A percentile compares a stretch with the other conserved stretches of the same genome.
Conservation (phyloP, 2,113 vertebrate species). For the Elephas maximus region DNA sequence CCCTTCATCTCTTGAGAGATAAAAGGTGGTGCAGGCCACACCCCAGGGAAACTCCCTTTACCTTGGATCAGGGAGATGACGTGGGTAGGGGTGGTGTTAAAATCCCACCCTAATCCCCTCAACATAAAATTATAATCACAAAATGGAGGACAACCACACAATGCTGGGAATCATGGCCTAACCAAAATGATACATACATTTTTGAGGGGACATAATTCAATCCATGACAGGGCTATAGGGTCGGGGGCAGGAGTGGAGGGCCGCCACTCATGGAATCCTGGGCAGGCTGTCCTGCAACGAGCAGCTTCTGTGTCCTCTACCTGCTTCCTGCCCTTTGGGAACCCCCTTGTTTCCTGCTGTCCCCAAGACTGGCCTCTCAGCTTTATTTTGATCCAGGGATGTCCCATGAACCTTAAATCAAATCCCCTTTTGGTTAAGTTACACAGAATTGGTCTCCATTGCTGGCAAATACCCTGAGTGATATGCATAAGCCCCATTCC, state of each 20-base stretch:
- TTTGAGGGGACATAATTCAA: no score
- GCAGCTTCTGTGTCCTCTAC: not conserved
- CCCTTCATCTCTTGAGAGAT: no score
- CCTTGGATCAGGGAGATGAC: no score
- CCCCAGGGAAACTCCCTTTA: no score
- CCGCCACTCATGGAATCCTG: not conserved
- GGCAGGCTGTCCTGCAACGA: not conserved
- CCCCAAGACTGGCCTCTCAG: not conserved
- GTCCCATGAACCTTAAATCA: not conserved
- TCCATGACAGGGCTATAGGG: no score
- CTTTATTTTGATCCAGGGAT: not conserved
- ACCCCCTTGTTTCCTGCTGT: not conserved
- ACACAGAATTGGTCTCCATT: not conserved
- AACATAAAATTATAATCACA: no score
- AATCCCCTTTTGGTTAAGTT: not conserved
- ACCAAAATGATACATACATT: no score
- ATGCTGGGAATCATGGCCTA: no score
- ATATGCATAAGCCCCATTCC: not conserved
- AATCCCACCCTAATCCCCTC: no score
- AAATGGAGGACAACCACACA: no score
- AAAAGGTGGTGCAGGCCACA: no score
- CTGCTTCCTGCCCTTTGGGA: not conserved
- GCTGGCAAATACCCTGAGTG: not conserved
- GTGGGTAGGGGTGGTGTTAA: no score
- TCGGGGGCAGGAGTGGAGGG: fast-evolving